Conservation (phyloP, 2,888 invertebrate genomes). For the Cephalotes varians region DNA sequence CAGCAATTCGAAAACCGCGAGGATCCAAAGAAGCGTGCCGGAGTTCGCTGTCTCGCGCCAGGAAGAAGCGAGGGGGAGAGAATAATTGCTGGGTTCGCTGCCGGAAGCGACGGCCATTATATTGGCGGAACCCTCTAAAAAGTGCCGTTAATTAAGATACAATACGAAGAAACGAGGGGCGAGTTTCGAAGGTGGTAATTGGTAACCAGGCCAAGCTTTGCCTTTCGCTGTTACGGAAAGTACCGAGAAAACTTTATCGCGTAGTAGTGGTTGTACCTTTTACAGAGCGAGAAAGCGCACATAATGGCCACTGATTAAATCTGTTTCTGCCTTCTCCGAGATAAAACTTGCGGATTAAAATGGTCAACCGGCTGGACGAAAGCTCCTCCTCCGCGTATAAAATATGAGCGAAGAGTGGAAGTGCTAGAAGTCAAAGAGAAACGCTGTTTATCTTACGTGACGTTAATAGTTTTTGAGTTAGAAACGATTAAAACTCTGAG, state of each 20-base stretch:
- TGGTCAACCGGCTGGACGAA: conserved; percentile 24
- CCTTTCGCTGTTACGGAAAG: conserved; percentile 62
- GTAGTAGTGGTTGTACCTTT: conserved; percentile 66
- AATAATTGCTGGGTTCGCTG: conserved; percentile 37
- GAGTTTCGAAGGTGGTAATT: conserved; percentile 71
- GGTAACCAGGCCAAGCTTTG: conserved; percentile 64
- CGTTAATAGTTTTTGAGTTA: conserved; percentile 12
- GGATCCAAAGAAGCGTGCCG: neutral
- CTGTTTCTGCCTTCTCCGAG: conserved; percentile 66
- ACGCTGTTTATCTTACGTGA: neutral
- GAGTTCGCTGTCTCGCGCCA: neutral
- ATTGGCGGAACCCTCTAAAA: conserved; percentile 43
- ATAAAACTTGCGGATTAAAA: conserved; percentile 76
- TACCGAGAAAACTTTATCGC: conserved; percentile 69
- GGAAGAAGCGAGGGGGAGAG: neutral
- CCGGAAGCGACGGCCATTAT: conserved; percentile 45
- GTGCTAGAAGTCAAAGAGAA: conserved; percentile 9
- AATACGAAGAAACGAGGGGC: conserved; percentile 59
- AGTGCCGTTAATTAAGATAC: conserved; percentile 72
- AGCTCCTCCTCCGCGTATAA: conserved; percentile 1
- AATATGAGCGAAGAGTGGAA: neutral
- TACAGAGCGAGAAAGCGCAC: conserved; percentile 67
- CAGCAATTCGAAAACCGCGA: conserved; percentile 41
- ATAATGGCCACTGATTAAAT: conserved; percentile 80
- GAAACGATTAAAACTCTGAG: conserved; percentile 6